Evolutionary conservation across 2,113 vertebrate species (phyloP), one percentile per base, ranked within the genome.

Genomic region (Pomatostomus ruficeps): DNA sequence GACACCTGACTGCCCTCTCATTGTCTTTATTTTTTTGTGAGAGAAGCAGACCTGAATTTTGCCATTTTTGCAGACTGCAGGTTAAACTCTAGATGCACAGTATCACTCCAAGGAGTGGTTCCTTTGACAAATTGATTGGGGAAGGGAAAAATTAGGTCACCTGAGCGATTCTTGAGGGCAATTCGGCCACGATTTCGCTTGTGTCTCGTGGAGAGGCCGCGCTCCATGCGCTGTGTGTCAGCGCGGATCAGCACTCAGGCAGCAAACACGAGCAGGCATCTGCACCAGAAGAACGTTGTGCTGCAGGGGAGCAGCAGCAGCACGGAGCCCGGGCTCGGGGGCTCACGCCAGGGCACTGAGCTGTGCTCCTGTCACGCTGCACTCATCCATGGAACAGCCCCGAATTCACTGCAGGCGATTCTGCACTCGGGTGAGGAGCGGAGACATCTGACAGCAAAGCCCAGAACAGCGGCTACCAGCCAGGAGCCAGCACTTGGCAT

Each of bases 101-200:
- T 19, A 45, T 15, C 24, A 28, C 10, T 75, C 45, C 35, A 25
- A 45, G 55, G 4, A 33, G 48, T 7, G 24, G 7, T 16, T 51
- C 46, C 58, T 67, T 58, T 11, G 31, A 25, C 19, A 31, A 46
- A 43, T 9, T 8, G 36, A 52, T 57, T 7, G 28, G 29, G 33
- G 36, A 79, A 91, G 16, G 46, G 31, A 18, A 18, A 93, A 97
- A 89, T 55, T 22, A 91, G 89, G 93, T 86, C 89, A 95, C 87
- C 43, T 54, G 88, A 67, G 74, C 38, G 40, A 26, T 28, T 67
- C 26, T n/a, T 26, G 18, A 4, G 38, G 45, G 22, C 14, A 76
- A 49, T 48, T 42, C 10, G 19, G 93, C 72, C 0, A 1, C 1
- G 24, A 76, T 43, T 25, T 46, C 67, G 14, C 20, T 16, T 49